Evolutionary conservation across 2,888 invertebrate species (phyloP).

Genomic region (Cartodere bifasciata): DNA sequence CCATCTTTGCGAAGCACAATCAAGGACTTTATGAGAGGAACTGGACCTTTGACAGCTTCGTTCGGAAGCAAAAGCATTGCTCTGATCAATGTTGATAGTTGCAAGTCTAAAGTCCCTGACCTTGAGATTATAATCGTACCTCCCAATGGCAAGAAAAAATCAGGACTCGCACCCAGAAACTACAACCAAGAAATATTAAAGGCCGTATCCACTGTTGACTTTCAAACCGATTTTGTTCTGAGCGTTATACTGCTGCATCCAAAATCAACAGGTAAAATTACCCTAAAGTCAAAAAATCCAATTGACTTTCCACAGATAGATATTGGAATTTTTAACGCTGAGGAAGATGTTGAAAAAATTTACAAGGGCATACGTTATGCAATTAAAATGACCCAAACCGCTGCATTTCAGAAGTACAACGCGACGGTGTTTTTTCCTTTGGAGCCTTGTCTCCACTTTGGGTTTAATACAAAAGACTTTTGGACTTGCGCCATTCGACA

Average conservation of each 20-base stretch:
- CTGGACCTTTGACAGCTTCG: slow-evolving; percentile 11
- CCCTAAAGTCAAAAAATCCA: slow-evolving; percentile 39
- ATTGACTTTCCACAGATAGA: slow-evolving; percentile 44
- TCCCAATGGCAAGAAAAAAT: slow-evolving; percentile 7
- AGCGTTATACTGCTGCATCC: slow-evolving; percentile 42
- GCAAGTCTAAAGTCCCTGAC: slow-evolving; percentile 8
- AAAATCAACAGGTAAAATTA: slow-evolving; percentile 36
- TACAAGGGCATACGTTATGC: slow-evolving; percentile 39
- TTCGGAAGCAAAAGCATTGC: slow-evolving; percentile 11
- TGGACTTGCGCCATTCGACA: slow-evolving; percentile 51
- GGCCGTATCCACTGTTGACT: slow-evolving; percentile 4
- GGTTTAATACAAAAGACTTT: slow-evolving; percentile 44
- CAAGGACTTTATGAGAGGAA: slow-evolving; percentile 20
- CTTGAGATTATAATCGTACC: slow-evolving; percentile 11
- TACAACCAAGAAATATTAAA: slow-evolving; percentile 10
- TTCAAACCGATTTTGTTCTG: slow-evolving; percentile 17
- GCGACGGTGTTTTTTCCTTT: slow-evolving; percentile 41
- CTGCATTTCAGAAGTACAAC: slow-evolving; percentile 40
- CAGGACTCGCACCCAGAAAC: slow-evolving; percentile 7
- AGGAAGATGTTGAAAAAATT: slow-evolving; percentile 31
- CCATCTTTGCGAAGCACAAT: slow-evolving; percentile 11
- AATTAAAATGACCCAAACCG: slow-evolving; percentile 34
- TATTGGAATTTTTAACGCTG: slow-evolving; percentile 41
- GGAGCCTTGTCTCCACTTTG: slow-evolving; percentile 39
- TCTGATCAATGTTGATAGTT: slow-evolving; percentile 10